A percentile compares a stretch with the other conserved stretches of the same genome.
Conservation (phyloP, 2,888 invertebrate species). For the Nycteola revayana region DNA sequence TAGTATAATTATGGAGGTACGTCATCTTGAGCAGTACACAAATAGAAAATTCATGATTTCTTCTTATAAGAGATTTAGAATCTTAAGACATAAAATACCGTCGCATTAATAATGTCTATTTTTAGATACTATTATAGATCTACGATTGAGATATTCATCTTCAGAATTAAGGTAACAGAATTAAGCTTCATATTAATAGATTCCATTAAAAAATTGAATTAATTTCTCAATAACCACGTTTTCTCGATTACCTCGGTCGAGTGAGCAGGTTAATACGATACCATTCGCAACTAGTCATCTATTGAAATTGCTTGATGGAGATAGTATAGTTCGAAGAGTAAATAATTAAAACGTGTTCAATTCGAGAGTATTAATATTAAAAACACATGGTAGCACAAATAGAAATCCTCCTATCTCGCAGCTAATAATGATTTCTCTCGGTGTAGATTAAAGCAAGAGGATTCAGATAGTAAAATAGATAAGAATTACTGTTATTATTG, state of each 20-base stretch:
- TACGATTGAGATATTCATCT: too few species aligned
- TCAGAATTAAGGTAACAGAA: background rate
- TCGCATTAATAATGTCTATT: too few species aligned
- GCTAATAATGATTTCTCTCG: slow-evolving; percentile 20
- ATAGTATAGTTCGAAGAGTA: slow-evolving; percentile 41
- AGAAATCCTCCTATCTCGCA: slow-evolving; percentile 12
- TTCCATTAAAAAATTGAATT: too few species aligned
- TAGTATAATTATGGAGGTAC: too few species aligned
- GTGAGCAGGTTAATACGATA: slow-evolving; percentile 45
- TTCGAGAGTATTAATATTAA: slow-evolving; percentile 21
- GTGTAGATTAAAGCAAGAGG: slow-evolving; percentile 10
- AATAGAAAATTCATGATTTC: too few species aligned
- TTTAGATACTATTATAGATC: too few species aligned
- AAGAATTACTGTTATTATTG: too few species aligned
- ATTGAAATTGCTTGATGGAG: slow-evolving; percentile 44
- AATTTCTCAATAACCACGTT: too few species aligned
- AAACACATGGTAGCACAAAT: slow-evolving; percentile 20
- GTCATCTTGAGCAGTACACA: too few species aligned
- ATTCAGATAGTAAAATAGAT: too few species aligned
- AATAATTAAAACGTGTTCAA: slow-evolving; percentile 45
- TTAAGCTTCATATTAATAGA: slow-evolving; percentile 8
- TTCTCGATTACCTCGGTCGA: slow-evolving; percentile 41
- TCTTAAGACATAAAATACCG: too few species aligned
- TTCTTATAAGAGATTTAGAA: too few species aligned
- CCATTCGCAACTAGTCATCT: slow-evolving; percentile 38